A percentile compares a stretch with the other conserved stretches of the same genome.
These are phyloP conservation scores for Sebastes trivittatus DNA, from an alignment of 2,797 vertebrate genomes.

Conservation along the genomic window DNA sequence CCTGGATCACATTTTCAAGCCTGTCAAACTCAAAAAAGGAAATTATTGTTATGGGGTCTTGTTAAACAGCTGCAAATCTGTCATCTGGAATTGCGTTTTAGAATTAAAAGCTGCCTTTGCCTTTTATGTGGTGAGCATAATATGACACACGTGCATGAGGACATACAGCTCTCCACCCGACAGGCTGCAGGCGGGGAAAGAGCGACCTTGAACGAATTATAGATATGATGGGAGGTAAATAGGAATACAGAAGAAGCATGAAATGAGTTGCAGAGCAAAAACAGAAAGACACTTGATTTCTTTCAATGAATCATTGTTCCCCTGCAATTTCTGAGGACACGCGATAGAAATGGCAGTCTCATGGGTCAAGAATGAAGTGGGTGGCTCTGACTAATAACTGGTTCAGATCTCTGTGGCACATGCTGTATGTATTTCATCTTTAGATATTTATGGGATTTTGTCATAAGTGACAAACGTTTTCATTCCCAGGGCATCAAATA, in stretches of 20 bases:
- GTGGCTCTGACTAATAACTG: constrained; percentile 39
- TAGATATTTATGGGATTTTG: background rate
- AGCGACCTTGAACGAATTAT: constrained; percentile 10
- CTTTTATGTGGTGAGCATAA: constrained; percentile 41
- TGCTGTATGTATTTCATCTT: background rate
- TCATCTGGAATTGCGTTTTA: constrained; percentile 54
- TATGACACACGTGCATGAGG: constrained; percentile 29
- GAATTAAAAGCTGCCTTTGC: constrained; percentile 41
- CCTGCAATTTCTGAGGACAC: constrained; percentile 12
- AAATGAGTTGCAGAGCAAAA: constrained; percentile 28
- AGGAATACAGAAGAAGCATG: constrained; percentile 9
- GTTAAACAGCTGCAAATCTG: constrained; percentile 48
- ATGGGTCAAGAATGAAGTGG: constrained; percentile 56
- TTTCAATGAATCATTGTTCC: constrained; percentile 50
- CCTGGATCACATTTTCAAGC: constrained; percentile 21
- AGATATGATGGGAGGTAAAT: constrained; percentile 12
- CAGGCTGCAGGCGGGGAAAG: constrained; percentile 18
- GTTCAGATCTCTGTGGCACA: background rate
- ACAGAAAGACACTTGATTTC: constrained; percentile 12
- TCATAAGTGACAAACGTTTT: background rate
- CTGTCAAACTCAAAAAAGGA: constrained; percentile 34
- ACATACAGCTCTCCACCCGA: background rate
- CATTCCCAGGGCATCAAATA: too few species aligned
- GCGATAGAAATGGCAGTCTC: constrained; percentile 23
- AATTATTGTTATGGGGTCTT: constrained; percentile 28